These are phyloP conservation scores for Teleiodes luculella DNA, from an alignment of 2,888 invertebrate species.

Conservation along the genomic window DNA sequence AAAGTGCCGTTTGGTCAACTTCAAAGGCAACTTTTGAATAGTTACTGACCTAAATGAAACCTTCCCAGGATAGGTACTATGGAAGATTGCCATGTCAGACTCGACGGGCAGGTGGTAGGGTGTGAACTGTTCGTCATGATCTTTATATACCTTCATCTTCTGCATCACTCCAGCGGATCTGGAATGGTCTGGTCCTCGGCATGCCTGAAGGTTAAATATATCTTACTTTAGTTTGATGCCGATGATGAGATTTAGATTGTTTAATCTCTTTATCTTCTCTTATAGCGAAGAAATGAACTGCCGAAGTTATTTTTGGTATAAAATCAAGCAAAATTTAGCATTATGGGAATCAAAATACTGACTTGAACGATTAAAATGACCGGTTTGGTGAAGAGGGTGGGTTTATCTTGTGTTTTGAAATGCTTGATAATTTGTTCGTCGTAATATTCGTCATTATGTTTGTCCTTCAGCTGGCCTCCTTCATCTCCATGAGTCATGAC, in stretches of 20 bases:
- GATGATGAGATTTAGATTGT: too few species aligned
- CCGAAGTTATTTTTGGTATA: too few species aligned
- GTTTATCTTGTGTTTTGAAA: slow-evolving; percentile 50
- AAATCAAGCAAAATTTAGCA: too few species aligned
- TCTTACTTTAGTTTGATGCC: not conserved
- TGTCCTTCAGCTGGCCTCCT: slow-evolving; percentile 51
- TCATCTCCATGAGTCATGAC: slow-evolving; percentile 56
- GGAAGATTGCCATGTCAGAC: slow-evolving; percentile 18
- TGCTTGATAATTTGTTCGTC: slow-evolving; percentile 53
- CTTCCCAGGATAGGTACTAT: slow-evolving; percentile 17
- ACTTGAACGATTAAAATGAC: slow-evolving; percentile 36
- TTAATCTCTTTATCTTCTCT: too few species aligned
- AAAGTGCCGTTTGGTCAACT: too few species aligned
- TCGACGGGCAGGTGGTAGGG: slow-evolving; percentile 55
- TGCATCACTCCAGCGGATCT: slow-evolving; percentile 34
- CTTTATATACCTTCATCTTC: slow-evolving; percentile 37
- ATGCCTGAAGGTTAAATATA: slow-evolving; percentile 48
- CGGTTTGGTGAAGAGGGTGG: slow-evolving; percentile 55
- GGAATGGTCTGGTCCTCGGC: slow-evolving; percentile 41
- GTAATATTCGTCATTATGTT: slow-evolving; percentile 41
- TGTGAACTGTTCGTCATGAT: slow-evolving; percentile 41
- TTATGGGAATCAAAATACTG: too few species aligned
- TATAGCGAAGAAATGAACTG: too few species aligned
- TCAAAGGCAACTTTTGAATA: too few species aligned
- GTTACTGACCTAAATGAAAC: slow-evolving; percentile 16